A percentile compares a stretch with the other conserved stretches of the same genome.
Conservation (phyloP, 2,797 vertebrate species). For the Neosalanx taihuensis region DNA sequence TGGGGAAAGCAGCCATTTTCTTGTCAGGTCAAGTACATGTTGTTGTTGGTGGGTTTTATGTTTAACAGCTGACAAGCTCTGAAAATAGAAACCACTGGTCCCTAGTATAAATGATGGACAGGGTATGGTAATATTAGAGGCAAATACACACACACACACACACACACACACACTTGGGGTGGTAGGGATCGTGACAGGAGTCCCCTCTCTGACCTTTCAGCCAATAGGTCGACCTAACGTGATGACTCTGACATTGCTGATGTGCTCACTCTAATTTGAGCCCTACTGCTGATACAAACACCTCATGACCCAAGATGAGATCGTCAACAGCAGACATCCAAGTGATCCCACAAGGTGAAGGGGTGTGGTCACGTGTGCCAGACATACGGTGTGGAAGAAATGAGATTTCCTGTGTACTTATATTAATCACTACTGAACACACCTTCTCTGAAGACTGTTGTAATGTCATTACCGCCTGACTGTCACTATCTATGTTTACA, state of each 20-base stretch:
- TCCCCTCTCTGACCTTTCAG: constrained; percentile 58
- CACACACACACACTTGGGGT: neutral
- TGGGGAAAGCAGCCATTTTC: neutral
- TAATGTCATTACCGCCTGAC: too few relatives aligned
- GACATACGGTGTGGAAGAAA: too few relatives aligned
- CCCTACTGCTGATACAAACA: neutral
- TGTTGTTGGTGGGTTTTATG: constrained; percentile 29
- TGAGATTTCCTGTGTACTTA: too few relatives aligned
- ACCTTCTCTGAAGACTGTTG: too few relatives aligned
- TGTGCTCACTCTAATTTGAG: constrained; percentile 55
- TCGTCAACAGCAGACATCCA: constrained; percentile 28
- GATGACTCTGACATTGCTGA: constrained; percentile 46
- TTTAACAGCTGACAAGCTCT: constrained; percentile 55
- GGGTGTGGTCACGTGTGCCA: neutral
- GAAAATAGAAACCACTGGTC: constrained; percentile 56
- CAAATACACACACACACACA: constrained; percentile 5
- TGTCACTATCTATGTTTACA: too few relatives aligned
- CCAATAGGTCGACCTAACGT: constrained; percentile 53
- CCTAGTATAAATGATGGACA: constrained; percentile 46
- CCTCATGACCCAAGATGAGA: constrained; percentile 21
- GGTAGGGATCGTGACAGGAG: constrained; percentile 49
- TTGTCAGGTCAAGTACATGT: constrained; percentile 13
- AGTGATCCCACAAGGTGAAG: constrained; percentile 11
- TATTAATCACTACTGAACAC: too few relatives aligned
- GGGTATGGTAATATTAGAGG: constrained; percentile 50